Evolutionary conservation across 2,888 invertebrate genomes (phyloP), one percentile per base, ranked within the genome.

Genomic region (Arctia plantaginis): DNA sequence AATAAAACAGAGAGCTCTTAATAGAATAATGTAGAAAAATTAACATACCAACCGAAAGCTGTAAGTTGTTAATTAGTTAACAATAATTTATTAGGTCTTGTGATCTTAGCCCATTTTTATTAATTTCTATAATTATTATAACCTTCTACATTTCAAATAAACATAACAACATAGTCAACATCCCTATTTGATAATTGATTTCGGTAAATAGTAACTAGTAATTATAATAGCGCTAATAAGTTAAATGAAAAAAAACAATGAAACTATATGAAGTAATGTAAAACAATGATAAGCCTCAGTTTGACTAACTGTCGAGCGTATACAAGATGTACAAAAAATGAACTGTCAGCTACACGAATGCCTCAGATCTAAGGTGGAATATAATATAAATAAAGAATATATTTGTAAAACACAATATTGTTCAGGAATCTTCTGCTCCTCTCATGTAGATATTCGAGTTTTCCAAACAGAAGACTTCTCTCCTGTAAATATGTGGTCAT

Each of bases 401-500:
- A 85, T 88, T 84, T 87, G 82, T 83, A 82, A 77, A 72, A 71
- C 77, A 80, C 79, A 74, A 83, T 85, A 86, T 83, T 84, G 84
- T 79, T 86, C 83, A 77, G 77, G 81, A 79, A 79, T 78, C 74
- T 67, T 81, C 79, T 87, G 85, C 89, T 88, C 89, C 81, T 89
- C 90, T 95, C 95, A 95, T 85, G 95, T 95, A 73, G 95, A 95
- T 95, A 95, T 95, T 93, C 95, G 93, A 92, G 95, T 94, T 91
- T 94, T 95, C 95, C 95, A 95, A 76, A 93, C 93, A 77, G 94
- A 91, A 78, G 94, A 90, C 86, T 95, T 95, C 82, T 95, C 95
- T 79, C 95, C 94, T 95, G 93, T 44, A 91, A 94, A 81, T 82
- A 78, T 71, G 68, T 74, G 73, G 70, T 73, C 66, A 74, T 82